Evolutionary conservation across 1,140 invertebrate genomes (phyloP).

Genomic region (Nylanderia fulva): DNA sequence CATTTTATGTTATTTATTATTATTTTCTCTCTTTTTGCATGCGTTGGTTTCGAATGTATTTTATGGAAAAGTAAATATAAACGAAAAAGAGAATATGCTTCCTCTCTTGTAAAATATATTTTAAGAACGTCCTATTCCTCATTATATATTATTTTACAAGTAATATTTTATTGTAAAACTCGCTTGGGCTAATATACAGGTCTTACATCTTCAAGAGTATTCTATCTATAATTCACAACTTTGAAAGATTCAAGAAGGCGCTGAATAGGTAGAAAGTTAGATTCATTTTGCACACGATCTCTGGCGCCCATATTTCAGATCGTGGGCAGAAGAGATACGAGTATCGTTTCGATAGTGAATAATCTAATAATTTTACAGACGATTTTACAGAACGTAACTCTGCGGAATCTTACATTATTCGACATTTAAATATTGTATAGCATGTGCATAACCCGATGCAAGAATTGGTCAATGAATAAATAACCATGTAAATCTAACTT

Average conservation of each 20-base stretch:
- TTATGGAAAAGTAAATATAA: not conserved
- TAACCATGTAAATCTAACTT: not conserved
- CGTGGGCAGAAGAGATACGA: not conserved
- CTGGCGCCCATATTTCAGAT: not conserved
- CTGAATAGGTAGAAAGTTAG: not conserved
- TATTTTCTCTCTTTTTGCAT: too few relatives aligned
- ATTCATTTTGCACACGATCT: constrained; percentile 43
- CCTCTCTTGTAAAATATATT: not conserved
- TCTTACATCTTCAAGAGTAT: not conserved
- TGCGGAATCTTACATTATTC: not conserved
- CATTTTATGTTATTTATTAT: not conserved
- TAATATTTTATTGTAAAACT: constrained; percentile 2
- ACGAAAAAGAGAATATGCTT: not conserved
- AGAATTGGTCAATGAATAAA: not conserved
- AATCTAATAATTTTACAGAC: not conserved
- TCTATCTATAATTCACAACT: constrained; percentile 42
- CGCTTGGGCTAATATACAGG: not conserved
- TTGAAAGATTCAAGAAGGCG: constrained; percentile 47
- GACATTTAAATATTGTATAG: not conserved
- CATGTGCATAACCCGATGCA: not conserved
- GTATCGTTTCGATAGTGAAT: not conserved
- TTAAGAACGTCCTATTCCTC: not conserved
- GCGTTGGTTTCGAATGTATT: not conserved
- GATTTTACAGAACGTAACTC: not conserved
- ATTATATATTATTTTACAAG: not conserved